These are phyloP conservation scores for Melinaea marsaeus DNA, from an alignment of 2,888 invertebrate genomes.

Conservation along the genomic window DNA sequence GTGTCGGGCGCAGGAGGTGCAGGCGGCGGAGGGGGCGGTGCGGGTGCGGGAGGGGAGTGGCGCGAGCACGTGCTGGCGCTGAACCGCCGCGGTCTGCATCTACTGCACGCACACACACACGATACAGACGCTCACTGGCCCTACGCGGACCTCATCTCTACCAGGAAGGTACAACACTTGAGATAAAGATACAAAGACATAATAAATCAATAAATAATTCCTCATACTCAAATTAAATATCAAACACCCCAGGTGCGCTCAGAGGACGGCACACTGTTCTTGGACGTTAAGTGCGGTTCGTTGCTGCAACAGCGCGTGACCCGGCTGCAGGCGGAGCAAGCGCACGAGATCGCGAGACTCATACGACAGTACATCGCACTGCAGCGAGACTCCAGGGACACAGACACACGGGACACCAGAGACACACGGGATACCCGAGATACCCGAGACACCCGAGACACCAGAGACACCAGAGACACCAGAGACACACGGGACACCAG, in stretches of 20 bases:
- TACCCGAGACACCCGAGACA: too few relatives aligned
- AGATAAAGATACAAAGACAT: too few relatives aligned
- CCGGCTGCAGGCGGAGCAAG: constrained; percentile 97
- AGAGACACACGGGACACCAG: neutral
- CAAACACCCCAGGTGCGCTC: constrained; percentile 80
- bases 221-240: too few relatives aligned
- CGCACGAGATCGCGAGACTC: constrained; percentile 96
- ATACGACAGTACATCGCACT: constrained; percentile 98
- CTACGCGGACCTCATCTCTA: constrained; percentile 96
- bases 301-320: constrained; percentile 97
- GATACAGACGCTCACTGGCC: constrained; percentile 96
- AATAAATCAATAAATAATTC: neutral
- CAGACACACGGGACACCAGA: constrained; percentile 1
- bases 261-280: constrained; percentile 91
- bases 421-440: too few relatives aligned
- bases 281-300: constrained; percentile 98
- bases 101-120: constrained; percentile 94
- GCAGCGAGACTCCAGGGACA: constrained; percentile 56
- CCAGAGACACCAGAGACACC: neutral
- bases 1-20: constrained; percentile 76
- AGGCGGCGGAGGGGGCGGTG: too few relatives aligned
- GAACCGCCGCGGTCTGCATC: constrained; percentile 95
- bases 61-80: constrained; percentile 95
- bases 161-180: constrained; percentile 82
- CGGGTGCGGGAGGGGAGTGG: constrained; percentile 72